Evolutionary conservation across 2,113 vertebrate species (phyloP).

Genomic region (Tursiops truncatus): DNA sequence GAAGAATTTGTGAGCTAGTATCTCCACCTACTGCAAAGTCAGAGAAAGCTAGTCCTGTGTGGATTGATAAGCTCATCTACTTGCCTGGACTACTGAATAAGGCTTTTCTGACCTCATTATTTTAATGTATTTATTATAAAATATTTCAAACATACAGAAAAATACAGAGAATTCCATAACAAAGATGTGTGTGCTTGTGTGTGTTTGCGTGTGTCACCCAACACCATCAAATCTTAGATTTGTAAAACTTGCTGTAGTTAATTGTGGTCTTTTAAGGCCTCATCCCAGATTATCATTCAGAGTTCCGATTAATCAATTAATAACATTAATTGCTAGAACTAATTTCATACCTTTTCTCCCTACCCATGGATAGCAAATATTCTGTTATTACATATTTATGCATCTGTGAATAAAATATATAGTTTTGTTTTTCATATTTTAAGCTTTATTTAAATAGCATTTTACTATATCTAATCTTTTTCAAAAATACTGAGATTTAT

Average conservation of each 20-base stretch:
- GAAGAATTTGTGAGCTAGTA: neutral
- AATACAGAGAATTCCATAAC: neutral
- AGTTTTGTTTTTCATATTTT: constrained; percentile 1
- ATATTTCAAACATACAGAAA: neutral
- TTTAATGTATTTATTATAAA: constrained; percentile 2
- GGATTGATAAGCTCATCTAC: neutral
- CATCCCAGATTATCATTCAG: neutral
- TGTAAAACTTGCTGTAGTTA: neutral
- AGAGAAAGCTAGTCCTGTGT: neutral
- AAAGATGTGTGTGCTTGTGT: neutral
- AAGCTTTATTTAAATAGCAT: neutral
- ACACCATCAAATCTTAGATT: neutral
- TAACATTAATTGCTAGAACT: neutral
- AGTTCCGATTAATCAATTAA: neutral
- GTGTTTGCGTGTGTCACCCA: neutral
- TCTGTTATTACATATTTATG: neutral
- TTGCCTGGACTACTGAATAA: neutral
- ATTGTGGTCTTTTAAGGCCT: neutral
- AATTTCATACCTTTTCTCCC: neutral
- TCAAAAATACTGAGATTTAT: neutral
- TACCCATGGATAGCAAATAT: neutral
- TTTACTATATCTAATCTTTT: neutral
- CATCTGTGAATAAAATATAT: neutral
- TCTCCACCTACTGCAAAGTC: neutral
- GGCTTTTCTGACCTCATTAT: neutral